A percentile compares a stretch with the other conserved stretches of the same genome.
These are phyloP conservation scores for Melangyna quadrimaculata DNA, from an alignment of 2,888 invertebrate species.

Conservation along the genomic window DNA sequence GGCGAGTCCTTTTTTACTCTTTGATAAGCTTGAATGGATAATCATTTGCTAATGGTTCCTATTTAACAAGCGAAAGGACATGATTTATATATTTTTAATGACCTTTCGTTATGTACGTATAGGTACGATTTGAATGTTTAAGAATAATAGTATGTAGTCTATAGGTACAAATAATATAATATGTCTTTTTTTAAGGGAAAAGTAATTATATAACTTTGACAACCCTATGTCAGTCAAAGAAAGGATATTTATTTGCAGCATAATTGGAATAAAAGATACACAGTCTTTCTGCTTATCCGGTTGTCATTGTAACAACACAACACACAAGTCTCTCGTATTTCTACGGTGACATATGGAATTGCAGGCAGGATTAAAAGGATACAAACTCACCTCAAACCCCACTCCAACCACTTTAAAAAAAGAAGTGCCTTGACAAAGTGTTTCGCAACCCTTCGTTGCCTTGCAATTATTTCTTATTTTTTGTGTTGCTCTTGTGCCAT, in stretches of 20 bases:
- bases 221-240: slow-evolving; percentile 17
- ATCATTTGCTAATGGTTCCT: slow-evolving; percentile 67
- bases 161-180: neutral
- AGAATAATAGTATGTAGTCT: neutral
- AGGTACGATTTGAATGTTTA: neutral
- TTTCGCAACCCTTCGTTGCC: slow-evolving; percentile 59
- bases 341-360: slow-evolving; percentile 11
- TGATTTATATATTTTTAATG: slow-evolving; percentile 70
- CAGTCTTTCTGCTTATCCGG: slow-evolving; percentile 47
- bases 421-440: slow-evolving; percentile 32
- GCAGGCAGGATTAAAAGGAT: slow-evolving; percentile 60
- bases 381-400: neutral
- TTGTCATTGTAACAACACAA: slow-evolving; percentile 48
- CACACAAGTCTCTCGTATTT: slow-evolving; percentile 32
- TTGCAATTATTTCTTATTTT: slow-evolving; percentile 50
- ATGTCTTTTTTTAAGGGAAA: neutral
- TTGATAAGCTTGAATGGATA: slow-evolving; percentile 66
- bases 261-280: slow-evolving; percentile 43
- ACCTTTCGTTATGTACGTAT: slow-evolving; percentile 9
- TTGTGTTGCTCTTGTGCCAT: neutral
- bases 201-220: slow-evolving; percentile 64
- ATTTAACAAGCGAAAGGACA: slow-evolving; percentile 62
- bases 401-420: neutral
- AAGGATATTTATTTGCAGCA: slow-evolving; percentile 29
- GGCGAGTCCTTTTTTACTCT: slow-evolving; percentile 26